Conservation (phyloP, 1,140 invertebrate species). For the Epicauta chinensis region DNA sequence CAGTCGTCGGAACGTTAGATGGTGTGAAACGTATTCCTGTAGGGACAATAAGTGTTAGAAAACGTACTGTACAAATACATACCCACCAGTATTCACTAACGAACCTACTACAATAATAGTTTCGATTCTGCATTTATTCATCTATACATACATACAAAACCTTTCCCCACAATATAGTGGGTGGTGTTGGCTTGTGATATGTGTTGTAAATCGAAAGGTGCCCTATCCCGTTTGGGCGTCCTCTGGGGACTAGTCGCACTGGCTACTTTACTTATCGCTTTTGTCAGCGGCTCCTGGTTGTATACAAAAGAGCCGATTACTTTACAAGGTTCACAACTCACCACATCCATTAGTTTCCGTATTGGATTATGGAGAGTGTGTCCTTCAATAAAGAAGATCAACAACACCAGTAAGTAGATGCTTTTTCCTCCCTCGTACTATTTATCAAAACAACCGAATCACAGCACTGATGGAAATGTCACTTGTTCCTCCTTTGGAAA, state of each 20-base stretch:
- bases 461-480: no score
- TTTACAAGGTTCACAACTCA: constrained; percentile 41
- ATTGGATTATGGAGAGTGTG: constrained; percentile 50
- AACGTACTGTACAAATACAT: constrained; percentile 5
- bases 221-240: constrained; percentile 43
- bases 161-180: background rate
- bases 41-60: constrained; percentile 7
- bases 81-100: background rate
- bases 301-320: constrained; percentile 46
- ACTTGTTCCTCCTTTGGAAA: no score
- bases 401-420: constrained; percentile 26
- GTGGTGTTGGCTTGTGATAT: constrained; percentile 15
- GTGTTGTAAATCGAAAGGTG: constrained; percentile 39
- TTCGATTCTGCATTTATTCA: constrained; percentile 1
- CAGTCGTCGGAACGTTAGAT: constrained; percentile 2
- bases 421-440: no score
- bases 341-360: constrained; percentile 42
- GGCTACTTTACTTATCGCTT: constrained; percentile 44
- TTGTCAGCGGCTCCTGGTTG: constrained; percentile 47
- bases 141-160: background rate
- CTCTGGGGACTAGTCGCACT: constrained; percentile 43
- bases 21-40: background rate
- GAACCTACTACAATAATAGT: background rate
- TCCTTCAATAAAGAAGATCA: constrained; percentile 41
- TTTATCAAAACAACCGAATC: no score